Conservation (phyloP, 2,888 invertebrate genomes). For the Bembecia ichneumoniformis region DNA sequence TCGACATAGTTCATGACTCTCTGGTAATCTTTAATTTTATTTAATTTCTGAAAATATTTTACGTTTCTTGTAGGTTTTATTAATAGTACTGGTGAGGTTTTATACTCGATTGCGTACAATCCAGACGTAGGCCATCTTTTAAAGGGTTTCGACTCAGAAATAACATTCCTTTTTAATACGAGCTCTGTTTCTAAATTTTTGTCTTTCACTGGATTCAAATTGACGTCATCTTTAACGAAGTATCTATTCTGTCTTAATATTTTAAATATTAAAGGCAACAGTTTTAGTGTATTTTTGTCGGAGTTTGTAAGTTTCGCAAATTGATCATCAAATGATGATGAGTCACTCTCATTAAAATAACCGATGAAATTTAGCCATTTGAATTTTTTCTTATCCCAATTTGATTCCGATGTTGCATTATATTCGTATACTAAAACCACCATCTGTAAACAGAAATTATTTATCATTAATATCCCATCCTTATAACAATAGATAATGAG, state of each 20-base stretch:
- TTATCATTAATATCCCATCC: too few species aligned
- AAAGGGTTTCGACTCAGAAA: slow-evolving; percentile 30
- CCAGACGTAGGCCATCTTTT: slow-evolving; percentile 31
- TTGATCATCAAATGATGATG: slow-evolving; percentile 26
- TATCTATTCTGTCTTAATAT: slow-evolving; percentile 39
- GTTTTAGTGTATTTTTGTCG: slow-evolving; percentile 32
- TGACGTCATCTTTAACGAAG: slow-evolving; percentile 35
- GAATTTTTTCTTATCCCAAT: slow-evolving; percentile 12
- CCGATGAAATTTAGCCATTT: background rate
- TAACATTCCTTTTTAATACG: slow-evolving; percentile 28
- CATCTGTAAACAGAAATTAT: slow-evolving; percentile 36
- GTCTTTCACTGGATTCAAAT: slow-evolving; percentile 20
- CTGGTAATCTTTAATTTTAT: slow-evolving; percentile 47
- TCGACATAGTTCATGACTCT: slow-evolving; percentile 47
- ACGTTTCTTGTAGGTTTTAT: slow-evolving; percentile 37
- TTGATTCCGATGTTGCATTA: slow-evolving; percentile 17
- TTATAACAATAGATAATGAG: too few species aligned
- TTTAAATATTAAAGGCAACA: slow-evolving; percentile 44
- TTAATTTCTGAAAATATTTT: slow-evolving; percentile 46
- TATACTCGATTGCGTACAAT: slow-evolving; percentile 34
- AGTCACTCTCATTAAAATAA: slow-evolving; percentile 30
- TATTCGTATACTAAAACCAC: slow-evolving; percentile 49
- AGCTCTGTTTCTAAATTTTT: slow-evolving; percentile 25
- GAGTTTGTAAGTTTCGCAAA: slow-evolving; percentile 26
- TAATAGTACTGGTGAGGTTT: slow-evolving; percentile 35